phyloP scores from a whole-genome alignment of 2,888 invertebrate species.

The Watsonalla binaria region DNA sequence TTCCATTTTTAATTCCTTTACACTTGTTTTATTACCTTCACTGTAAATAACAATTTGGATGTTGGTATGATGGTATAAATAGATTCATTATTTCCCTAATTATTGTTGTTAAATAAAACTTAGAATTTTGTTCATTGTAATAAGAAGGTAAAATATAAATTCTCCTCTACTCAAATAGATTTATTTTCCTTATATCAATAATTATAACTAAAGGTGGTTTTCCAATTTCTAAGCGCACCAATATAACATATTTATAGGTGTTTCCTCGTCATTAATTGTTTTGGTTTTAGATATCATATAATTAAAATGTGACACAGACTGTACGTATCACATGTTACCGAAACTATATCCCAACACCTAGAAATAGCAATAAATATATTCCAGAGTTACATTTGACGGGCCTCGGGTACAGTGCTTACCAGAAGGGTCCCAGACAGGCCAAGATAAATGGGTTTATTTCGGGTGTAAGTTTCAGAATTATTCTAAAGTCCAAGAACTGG shows the following conservation, averaged over 20 bases:
- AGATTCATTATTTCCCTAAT: no score
- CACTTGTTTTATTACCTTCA: background rate
- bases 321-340: constrained; percentile 13
- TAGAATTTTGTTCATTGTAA: no score
- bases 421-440: constrained; percentile 24
- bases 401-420: constrained; percentile 19
- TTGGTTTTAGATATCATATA: background rate
- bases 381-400: constrained; percentile 26
- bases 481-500: background rate
- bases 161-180: no score
- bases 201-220: no score
- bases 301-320: constrained; percentile 2
- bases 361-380: constrained; percentile 28
- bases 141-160: no score
- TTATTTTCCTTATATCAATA: no score
- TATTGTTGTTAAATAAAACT: no score
- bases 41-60: no score
- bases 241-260: no score
- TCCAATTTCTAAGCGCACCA: no score
- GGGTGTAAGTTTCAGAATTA: constrained; percentile 15
- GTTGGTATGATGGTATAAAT: no score
- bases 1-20: background rate
- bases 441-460: constrained; percentile 23
- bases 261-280: background rate
- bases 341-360: constrained; percentile 14